Evolutionary conservation across 2,888 invertebrate genomes (phyloP).

Genomic region (Fragum sueziense): DNA sequence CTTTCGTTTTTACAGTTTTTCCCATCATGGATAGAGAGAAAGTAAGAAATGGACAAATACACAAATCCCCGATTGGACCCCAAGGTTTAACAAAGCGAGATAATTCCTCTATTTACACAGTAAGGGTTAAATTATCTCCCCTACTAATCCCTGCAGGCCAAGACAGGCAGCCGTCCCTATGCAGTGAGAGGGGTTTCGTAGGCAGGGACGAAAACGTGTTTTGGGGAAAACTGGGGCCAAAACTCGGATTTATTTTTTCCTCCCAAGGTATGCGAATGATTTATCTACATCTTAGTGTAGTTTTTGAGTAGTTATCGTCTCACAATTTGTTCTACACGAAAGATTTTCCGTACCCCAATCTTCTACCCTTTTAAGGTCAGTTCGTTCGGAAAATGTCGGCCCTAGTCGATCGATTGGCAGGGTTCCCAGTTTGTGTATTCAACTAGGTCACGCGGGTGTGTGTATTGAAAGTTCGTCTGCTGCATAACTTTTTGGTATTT

Average conservation of each 20-base stretch:
- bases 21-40: neutral
- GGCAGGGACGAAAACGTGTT: conserved; percentile 42
- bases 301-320: neutral
- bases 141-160: conserved; percentile 62
- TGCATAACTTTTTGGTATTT: neutral
- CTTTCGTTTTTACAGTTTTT: neutral
- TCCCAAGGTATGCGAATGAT: conserved; percentile 46
- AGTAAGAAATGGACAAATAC: neutral
- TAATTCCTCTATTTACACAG: conserved; percentile 46
- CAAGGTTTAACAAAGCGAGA: neutral
- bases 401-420: conserved; percentile 62
- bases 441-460: conserved; percentile 8
- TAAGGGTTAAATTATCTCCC: conserved; percentile 60
- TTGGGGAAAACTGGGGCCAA: conserved; percentile 38
- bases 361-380: conserved; percentile 62
- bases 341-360: conserved; percentile 57
- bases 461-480: conserved; percentile 18
- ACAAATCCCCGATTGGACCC: neutral
- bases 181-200: conserved; percentile 45
- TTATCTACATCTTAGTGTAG: neutral
- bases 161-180: conserved; percentile 54
- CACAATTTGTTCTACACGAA: neutral
- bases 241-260: conserved; percentile 29
- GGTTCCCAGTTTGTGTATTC: conserved; percentile 43
- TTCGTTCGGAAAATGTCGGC: conserved; percentile 61